phyloP scores from a whole-genome alignment of 2,888 invertebrate genomes.

The Troilus luridus region DNA sequence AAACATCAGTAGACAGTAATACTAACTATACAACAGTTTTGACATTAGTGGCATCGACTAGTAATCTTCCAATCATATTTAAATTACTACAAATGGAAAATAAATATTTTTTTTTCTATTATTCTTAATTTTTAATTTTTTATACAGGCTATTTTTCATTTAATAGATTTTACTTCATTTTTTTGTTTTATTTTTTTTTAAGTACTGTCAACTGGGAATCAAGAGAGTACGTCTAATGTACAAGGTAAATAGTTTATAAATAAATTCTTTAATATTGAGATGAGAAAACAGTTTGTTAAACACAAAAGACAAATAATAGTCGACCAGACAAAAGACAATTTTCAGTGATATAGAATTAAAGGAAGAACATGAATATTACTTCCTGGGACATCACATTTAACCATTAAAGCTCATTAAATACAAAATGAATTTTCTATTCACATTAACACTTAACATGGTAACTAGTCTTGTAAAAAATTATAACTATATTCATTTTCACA shows the following conservation, averaged over 20 bases:
- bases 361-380: constrained; percentile 14
- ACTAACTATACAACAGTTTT: neutral
- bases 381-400: constrained; percentile 42
- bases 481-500: constrained; percentile 44
- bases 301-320: neutral
- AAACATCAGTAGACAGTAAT: neutral
- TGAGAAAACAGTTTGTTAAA: neutral
- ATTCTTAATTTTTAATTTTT: neutral
- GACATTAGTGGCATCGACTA: neutral
- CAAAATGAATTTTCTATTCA: constrained; percentile 38
- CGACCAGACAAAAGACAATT: neutral
- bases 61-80: neutral
- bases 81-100: neutral
- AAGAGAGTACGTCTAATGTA: neutral
- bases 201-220: neutral
- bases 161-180: neutral
- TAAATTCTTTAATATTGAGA: neutral
- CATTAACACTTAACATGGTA: constrained; percentile 53
- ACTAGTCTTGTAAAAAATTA: constrained; percentile 57
- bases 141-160: neutral
- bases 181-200: neutral
- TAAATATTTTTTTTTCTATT: neutral
- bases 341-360: neutral
- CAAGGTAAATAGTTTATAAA: neutral
- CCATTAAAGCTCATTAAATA: constrained; percentile 53